Evolutionary conservation across 2,113 vertebrate genomes (phyloP).

Genomic region (Gallinago undulata): DNA sequence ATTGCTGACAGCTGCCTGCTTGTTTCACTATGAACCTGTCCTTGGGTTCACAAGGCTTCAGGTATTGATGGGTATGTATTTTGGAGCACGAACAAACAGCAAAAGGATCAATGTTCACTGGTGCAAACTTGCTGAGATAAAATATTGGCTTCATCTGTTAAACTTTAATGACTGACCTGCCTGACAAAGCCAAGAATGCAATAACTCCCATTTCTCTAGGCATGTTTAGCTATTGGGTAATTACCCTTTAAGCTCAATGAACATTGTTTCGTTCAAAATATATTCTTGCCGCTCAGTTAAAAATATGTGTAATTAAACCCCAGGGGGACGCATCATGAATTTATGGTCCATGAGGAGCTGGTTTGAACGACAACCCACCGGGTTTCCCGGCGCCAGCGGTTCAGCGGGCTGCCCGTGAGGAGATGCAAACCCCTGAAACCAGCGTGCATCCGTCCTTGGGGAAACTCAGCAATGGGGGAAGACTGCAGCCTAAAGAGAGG

Average conservation of each 20-base stretch:
- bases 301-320: not conserved
- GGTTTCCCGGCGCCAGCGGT: not conserved
- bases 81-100: slow-evolving; percentile 1
- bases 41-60: not conserved
- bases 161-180: slow-evolving; percentile 44
- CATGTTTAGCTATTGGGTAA: not conserved
- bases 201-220: not conserved
- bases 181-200: not conserved
- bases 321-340: not conserved
- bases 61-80: not conserved
- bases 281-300: not conserved
- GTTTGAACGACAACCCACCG: not conserved
- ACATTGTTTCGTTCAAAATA: not conserved
- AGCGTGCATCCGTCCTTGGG: not conserved
- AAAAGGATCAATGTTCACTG: not conserved
- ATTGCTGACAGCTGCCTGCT: not conserved
- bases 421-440: not conserved
- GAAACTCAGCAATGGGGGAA: not conserved
- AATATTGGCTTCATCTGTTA: slow-evolving; percentile 48
- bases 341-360: not conserved
- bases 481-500: not conserved
- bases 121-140: slow-evolving; percentile 40
- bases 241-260: not conserved
- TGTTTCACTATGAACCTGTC: not conserved
- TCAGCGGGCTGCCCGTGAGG: not conserved